Evolutionary conservation across 2,113 vertebrate genomes (phyloP), one percentile per base, ranked within the genome.

Genomic region (Sitta europaea): DNA sequence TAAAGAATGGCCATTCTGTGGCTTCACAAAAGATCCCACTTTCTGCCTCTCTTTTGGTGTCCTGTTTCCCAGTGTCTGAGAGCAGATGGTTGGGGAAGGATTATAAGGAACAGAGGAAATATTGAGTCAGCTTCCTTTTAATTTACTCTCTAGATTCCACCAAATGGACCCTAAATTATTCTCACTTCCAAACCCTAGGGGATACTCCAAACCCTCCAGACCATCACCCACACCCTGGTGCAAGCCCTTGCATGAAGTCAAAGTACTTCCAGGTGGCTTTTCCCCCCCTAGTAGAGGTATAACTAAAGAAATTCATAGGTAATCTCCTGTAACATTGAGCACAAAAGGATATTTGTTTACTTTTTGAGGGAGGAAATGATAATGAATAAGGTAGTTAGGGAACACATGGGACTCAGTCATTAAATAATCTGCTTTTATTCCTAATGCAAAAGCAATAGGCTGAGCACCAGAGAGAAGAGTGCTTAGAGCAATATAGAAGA

Each of bases 311-410:
- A 94, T 72, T 86, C 25, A 6, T 59, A 59, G 84, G 43, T 94
- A 88, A 81, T 88, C 91, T 90, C 33, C 86, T 94, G 83, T 91
- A 91, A 67, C 91, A 45, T 11, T 20, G 89, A 88, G 57, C 89
- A 94, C 91, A 97, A 94, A 94, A 95, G 81, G 78, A 62, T 77
- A 73, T 90, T 93, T 96, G 92, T 96, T 94, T 95, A 96, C 75
- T 86, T 95, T 94, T 93, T 75, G 86, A 91, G 61, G 75, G 79
- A 90, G 90, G 88, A 94, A 94, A 71, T 81, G 40, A 88, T 96
- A 92, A 92, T 88, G 90, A 94, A 71, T 77, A 63, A 94, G 82
- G 82, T 92, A 77, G 78, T 88, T 96, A 80, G 88, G 92, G 88
- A 90, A 25, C 90, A 93, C 88, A 40, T 70, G 74, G 90, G 90